phyloP scores from a whole-genome alignment of 2,888 invertebrate species.

The Lepeophtheirus nordmannii region DNA sequence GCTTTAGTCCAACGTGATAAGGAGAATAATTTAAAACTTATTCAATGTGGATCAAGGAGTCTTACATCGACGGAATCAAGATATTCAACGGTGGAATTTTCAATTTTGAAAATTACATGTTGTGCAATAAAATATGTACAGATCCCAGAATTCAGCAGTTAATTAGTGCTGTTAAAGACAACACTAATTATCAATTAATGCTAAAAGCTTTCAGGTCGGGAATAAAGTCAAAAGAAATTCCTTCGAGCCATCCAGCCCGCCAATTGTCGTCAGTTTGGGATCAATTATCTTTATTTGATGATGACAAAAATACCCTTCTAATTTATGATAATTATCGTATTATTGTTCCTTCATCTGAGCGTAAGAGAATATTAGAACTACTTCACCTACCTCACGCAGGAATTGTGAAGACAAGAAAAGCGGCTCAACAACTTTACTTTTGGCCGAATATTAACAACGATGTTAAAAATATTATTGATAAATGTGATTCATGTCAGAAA shows the following conservation, averaged over 20 bases:
- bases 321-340: not conserved
- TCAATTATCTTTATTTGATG: too few species aligned
- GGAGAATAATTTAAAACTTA: not conserved
- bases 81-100: not conserved
- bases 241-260: too few species aligned
- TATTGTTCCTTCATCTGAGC: not conserved
- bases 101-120: too few species aligned
- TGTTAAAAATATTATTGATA: not conserved
- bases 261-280: too few species aligned
- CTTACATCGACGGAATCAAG: not conserved
- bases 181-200: too few species aligned
- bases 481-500: not conserved
- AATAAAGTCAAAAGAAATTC: too few species aligned
- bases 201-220: too few species aligned
- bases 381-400: not conserved
- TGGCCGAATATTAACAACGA: not conserved
- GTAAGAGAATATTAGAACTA: not conserved
- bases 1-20: conserved; percentile 5
- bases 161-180: too few species aligned
- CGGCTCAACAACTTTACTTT: not conserved
- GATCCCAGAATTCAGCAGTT: too few species aligned
- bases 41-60: conserved; percentile 4
- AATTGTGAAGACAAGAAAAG: not conserved
- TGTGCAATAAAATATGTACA: too few species aligned
- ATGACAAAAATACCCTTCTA: too few species aligned